Base-by-base conservation (phyloP, 1,140 invertebrate genomes). In the Drosophila busckii region DNA sequence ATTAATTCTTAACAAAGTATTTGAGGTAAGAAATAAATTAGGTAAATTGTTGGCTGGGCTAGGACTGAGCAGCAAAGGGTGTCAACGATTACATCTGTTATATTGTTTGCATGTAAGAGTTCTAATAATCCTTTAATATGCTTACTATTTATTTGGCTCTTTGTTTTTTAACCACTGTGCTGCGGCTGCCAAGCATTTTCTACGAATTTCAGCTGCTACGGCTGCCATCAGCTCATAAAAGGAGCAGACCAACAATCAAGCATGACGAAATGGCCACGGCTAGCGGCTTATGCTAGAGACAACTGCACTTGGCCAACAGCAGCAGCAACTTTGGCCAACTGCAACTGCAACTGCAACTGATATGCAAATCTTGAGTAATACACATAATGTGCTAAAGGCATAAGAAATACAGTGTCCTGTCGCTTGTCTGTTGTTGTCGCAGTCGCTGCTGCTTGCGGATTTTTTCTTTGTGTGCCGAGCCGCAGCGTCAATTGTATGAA, bases 211-310 rank as follows among this genome's bases (percentile, higher is more conserved):
- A 70, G 42, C 52, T 37, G 23, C 23, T 35, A 22, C 32, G 38
- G 32, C 40, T 29, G 37, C 20, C 38, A 37, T 71, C 63, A 66
- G 58, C 67, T 78, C 69, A 80, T 80, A 83, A 80, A 75, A 82
- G 64, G 54, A 73, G 60, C 64, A 82, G 32, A n/a, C 48, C 68
- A 69, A 73, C 54, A 58, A 69, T 75, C 59, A 66, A 69, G 75
- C 76, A 82, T 80, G 75, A 82, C 73, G 75, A 80, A 80, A 82
- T 82, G 75, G 71, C 64, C 50, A 54, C 20, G 29, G 42, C 44
- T 66, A 78, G 73, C 68, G 63, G 75, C 63, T 80, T 82, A 59
- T 22, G 37, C 42, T 49, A 55, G 42, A 65, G n/a, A n/a, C n/a
- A 53, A 34, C 28, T 42, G 12, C 10, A n/a, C n/a, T n/a, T 35